Conservation (phyloP, 2,888 invertebrate genomes). For the Isotomurus palustris region DNA sequence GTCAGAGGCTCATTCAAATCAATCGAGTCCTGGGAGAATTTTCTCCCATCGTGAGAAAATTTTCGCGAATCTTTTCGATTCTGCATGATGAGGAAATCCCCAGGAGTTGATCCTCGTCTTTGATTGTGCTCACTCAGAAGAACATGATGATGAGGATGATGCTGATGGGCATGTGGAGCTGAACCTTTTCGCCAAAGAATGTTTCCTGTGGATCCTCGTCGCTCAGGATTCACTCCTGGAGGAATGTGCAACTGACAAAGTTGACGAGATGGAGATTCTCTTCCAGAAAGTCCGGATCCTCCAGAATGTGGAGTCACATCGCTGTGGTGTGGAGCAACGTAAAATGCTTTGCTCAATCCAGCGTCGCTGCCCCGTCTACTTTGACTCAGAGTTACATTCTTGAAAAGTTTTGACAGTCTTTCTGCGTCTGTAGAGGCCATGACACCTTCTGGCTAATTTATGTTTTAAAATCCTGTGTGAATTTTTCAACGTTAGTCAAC, state of each 20-base stretch:
- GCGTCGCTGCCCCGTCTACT: constrained; percentile 44
- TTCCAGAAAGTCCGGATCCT: constrained; percentile 16
- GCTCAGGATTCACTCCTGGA: constrained; percentile 35
- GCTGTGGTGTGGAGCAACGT: constrained; percentile 40
- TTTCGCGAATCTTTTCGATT: constrained; percentile 21
- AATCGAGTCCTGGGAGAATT: constrained; percentile 46
- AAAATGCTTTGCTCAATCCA: constrained; percentile 40
- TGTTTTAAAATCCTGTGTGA: no score
- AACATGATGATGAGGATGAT: constrained; percentile 22
- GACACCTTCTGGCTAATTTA: constrained; percentile 15
- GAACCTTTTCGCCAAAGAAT: constrained; percentile 44
- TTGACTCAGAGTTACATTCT: constrained; percentile 34
- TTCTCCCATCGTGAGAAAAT: constrained; percentile 41
- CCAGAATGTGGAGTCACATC: constrained; percentile 28
- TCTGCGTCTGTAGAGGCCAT: constrained; percentile 37
- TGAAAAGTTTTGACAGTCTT: constrained; percentile 41
- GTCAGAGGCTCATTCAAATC: constrained; percentile 37
- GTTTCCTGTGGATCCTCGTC: constrained; percentile 45
- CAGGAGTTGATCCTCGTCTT: constrained; percentile 45
- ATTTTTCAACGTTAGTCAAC: no score
- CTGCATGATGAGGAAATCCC: constrained; percentile 41
- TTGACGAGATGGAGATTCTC: constrained; percentile 35
- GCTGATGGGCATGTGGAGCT: constrained; percentile 28
- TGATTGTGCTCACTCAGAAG: constrained; percentile 29
- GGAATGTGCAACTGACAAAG: constrained; percentile 41